Evolutionary conservation across 2,113 vertebrate genomes (phyloP).

Genomic region (Cyprinodon variegatus): DNA sequence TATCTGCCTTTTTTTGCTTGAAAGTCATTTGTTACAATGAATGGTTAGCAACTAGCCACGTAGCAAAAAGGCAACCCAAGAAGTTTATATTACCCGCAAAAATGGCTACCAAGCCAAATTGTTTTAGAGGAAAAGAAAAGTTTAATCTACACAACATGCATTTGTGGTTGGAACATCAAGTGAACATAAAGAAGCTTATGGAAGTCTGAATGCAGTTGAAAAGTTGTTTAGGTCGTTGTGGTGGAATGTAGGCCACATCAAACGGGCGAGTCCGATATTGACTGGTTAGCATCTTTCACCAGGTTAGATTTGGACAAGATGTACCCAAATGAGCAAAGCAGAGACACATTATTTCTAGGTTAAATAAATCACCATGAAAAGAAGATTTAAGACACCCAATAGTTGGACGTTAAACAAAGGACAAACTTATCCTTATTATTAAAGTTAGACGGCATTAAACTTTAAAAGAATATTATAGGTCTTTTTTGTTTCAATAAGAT

Average conservation of each 20-base stretch:
- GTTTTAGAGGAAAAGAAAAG: too few relatives aligned
- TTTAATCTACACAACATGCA: neutral
- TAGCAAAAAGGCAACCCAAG: neutral
- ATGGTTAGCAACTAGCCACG: conserved; percentile 1
- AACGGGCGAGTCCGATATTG: too few relatives aligned
- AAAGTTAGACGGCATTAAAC: neutral
- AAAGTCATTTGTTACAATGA: neutral
- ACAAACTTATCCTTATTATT: neutral
- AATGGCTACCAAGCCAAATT: neutral
- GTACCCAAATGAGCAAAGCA: too few relatives aligned
- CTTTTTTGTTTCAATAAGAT: neutral
- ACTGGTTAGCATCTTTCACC: too few relatives aligned
- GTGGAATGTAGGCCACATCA: neutral
- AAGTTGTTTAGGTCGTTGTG: neutral
- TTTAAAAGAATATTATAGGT: too few relatives aligned
- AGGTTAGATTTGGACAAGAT: too few relatives aligned
- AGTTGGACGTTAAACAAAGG: neutral
- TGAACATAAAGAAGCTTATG: neutral
- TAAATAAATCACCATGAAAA: too few relatives aligned
- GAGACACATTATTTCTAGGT: too few relatives aligned
- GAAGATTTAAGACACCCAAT: neutral
- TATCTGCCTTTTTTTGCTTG: neutral
- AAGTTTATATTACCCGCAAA: neutral
- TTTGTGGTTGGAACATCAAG: neutral
- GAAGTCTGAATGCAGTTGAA: neutral